These are phyloP conservation scores for Brachymystax lenok DNA, from an alignment of 2,797 vertebrate genomes.

Conservation along the genomic window DNA sequence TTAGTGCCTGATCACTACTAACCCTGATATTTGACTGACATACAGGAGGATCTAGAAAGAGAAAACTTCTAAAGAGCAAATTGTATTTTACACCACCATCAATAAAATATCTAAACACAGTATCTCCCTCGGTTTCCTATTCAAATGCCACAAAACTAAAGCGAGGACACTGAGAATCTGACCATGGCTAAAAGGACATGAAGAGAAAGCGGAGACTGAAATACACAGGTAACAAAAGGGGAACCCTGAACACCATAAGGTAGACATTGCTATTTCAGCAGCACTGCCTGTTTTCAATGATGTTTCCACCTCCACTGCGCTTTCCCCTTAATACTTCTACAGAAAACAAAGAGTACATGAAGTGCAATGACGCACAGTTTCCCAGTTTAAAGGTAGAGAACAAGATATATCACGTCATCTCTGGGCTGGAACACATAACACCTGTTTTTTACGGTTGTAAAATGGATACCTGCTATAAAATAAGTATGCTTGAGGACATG, in stretches of 20 bases:
- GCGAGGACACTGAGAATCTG: background rate
- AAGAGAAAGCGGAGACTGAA: background rate
- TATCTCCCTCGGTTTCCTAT: background rate
- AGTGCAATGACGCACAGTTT: constrained; percentile 35
- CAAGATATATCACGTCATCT: constrained; percentile 55
- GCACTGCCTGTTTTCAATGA: background rate
- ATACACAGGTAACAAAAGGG: constrained; percentile 20
- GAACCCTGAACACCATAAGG: constrained; percentile 5
- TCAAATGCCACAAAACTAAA: background rate
- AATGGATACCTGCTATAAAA: constrained; percentile 48
- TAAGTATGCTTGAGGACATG: constrained; percentile 30
- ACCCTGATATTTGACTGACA: background rate
- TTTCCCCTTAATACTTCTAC: constrained; percentile 1
- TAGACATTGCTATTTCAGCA: background rate
- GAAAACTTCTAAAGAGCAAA: background rate
- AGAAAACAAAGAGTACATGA: constrained; percentile 45
- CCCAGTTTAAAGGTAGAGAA: constrained; percentile 30
- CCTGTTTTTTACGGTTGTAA: constrained; percentile 45
- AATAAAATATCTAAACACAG: background rate
- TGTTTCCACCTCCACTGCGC: background rate
- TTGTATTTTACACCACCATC: background rate
- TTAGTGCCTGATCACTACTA: background rate
- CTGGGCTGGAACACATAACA: constrained; percentile 30
- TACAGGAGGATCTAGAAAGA: background rate
- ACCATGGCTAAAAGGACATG: background rate